Evolutionary conservation across 2,797 vertebrate genomes (phyloP).

Genomic region (Propithecus deckenii): DNA sequence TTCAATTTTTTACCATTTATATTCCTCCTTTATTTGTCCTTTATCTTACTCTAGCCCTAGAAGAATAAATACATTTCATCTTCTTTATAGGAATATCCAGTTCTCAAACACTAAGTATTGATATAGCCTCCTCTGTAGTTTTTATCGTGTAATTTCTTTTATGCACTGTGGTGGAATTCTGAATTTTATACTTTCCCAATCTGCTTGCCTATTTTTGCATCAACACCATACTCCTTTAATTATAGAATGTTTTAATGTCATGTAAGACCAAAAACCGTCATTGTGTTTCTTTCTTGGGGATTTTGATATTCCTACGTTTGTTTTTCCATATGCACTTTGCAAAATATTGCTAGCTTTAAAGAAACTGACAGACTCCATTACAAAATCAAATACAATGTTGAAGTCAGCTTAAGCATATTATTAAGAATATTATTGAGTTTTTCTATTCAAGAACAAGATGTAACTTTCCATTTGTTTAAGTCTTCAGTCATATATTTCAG

Average conservation of each 20-base stretch:
- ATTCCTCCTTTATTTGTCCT: not conserved
- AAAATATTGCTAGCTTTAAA: not conserved
- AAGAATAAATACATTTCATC: not conserved
- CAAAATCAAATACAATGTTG: not conserved
- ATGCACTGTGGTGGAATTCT: not conserved
- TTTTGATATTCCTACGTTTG: not conserved
- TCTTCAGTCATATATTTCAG: not conserved
- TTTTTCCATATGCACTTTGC: not conserved
- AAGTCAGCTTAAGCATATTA: not conserved
- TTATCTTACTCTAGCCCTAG: not conserved
- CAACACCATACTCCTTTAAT: not conserved
- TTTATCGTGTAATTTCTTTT: not conserved
- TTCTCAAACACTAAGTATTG: not conserved
- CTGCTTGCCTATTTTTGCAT: not conserved
- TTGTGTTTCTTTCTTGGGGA: not conserved
- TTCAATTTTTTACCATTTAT: not conserved
- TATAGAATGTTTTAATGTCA: not conserved
- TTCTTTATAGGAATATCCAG: not conserved
- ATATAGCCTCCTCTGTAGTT: not conserved
- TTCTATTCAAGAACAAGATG: not conserved
- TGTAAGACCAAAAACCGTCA: not conserved
- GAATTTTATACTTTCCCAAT: not conserved
- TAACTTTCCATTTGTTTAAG: not conserved
- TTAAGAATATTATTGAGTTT: not conserved
- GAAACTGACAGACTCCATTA: not conserved